Evolutionary conservation across 2,797 vertebrate species (phyloP).

Genomic region (Muscicapa comitata): DNA sequence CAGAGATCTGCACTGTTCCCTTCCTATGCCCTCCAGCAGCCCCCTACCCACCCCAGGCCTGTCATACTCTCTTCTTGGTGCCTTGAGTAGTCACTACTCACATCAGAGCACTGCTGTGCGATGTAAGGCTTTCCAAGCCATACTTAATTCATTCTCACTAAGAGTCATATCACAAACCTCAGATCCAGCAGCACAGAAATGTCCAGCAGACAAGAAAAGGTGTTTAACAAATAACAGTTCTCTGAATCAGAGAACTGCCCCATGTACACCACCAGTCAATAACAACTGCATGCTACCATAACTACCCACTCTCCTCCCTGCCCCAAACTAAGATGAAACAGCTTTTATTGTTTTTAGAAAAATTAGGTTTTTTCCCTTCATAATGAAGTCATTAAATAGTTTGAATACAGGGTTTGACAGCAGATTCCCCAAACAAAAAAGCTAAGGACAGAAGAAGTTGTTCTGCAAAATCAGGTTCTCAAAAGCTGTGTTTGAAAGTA

Average conservation of each 20-base stretch:
- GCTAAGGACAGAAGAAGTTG: background rate
- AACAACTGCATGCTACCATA: background rate
- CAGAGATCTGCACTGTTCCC: background rate
- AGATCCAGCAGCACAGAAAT: background rate
- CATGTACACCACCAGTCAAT: background rate
- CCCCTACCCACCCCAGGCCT: rapidly evolving
- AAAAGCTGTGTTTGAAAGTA: background rate
- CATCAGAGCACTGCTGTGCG: background rate
- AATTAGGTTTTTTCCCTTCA: background rate
- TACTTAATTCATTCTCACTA: background rate
- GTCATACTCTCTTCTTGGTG: background rate
- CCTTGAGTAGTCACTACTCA: background rate
- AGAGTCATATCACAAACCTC: background rate
- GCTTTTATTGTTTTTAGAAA: background rate
- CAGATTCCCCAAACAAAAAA: background rate
- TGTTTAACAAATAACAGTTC: background rate
- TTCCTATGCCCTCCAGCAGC: background rate
- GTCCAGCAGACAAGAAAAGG: background rate
- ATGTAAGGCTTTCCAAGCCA: background rate
- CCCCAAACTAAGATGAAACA: background rate
- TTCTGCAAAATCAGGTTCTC: background rate
- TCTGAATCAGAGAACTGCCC: background rate
- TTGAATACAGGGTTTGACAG: background rate
- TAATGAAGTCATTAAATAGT: background rate
- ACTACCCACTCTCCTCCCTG: background rate